Conservation (phyloP, 2,797 vertebrate genomes). For the Falco cherrug region DNA sequence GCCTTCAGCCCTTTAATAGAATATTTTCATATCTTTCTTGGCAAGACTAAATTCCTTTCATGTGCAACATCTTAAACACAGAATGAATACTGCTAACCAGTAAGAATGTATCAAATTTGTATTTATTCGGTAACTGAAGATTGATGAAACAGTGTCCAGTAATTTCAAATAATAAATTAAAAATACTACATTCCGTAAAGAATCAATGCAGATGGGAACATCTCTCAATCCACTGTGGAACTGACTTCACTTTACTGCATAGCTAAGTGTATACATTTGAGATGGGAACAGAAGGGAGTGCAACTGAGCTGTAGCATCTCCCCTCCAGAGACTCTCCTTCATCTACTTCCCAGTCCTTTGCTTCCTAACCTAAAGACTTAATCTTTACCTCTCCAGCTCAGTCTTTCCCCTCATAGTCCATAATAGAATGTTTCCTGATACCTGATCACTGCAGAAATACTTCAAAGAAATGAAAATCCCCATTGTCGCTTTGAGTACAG, state of each 20-base stretch:
- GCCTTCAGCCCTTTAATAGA: neutral
- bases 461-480: neutral
- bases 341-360: neutral
- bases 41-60: neutral
- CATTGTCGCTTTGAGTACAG: neutral
- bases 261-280: neutral
- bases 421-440: neutral
- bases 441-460: neutral
- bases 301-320: neutral
- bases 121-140: neutral
- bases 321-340: neutral
- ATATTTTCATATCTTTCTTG: neutral
- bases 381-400: neutral
- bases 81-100: neutral
- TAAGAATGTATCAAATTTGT: neutral
- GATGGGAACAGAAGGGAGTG: neutral
- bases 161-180: neutral
- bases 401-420: neutral
- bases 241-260: neutral
- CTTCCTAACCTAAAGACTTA: neutral
- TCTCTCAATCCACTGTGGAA: neutral
- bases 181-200: neutral
- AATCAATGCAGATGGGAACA: neutral
- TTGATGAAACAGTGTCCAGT: neutral
- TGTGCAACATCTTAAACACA: neutral